phyloP scores from a whole-genome alignment of 2,888 invertebrate species.

The Andrena minutula region DNA sequence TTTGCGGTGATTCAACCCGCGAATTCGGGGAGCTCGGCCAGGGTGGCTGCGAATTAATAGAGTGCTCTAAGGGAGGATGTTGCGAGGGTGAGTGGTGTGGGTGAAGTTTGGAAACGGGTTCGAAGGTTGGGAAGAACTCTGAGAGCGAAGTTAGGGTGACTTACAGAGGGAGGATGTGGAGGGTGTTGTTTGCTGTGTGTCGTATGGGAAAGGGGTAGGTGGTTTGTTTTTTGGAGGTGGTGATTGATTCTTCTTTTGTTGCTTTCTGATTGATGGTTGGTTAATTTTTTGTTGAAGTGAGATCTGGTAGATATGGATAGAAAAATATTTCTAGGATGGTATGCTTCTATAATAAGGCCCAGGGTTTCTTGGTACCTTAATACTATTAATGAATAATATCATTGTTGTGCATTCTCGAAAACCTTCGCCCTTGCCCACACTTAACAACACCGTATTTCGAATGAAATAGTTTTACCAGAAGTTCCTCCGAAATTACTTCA shows the following conservation, averaged over 20 bases:
- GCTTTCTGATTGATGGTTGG: too few species aligned
- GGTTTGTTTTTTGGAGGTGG: too few species aligned
- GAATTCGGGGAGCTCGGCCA: conserved; percentile 18
- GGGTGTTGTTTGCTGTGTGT: too few species aligned
- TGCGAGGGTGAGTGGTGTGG: conserved; percentile 32
- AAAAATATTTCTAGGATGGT: too few species aligned
- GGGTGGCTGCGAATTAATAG: conserved; percentile 40
- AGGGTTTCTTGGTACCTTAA: too few species aligned
- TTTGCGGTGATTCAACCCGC: conserved; percentile 8
- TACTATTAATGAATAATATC: not conserved
- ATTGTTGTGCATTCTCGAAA: not conserved
- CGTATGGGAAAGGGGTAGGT: too few species aligned
- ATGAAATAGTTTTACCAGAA: conserved; percentile 80
- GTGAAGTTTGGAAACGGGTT: conserved; percentile 48
- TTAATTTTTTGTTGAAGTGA: too few species aligned
- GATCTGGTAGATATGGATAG: too few species aligned
- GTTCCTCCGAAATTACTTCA: conserved; percentile 81
- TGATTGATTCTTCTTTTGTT: too few species aligned
- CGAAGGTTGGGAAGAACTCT: conserved; percentile 29
- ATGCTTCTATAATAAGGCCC: too few species aligned
- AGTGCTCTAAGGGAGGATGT: conserved; percentile 11
- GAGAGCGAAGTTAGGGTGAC: conserved; percentile 8
- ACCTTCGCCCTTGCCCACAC: conserved; percentile 10
- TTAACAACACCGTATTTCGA: conserved; percentile 55
- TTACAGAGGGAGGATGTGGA: not conserved